Evolutionary conservation across 1,140 invertebrate species (phyloP).

Genomic region (Diabrotica undecimpunctata): DNA sequence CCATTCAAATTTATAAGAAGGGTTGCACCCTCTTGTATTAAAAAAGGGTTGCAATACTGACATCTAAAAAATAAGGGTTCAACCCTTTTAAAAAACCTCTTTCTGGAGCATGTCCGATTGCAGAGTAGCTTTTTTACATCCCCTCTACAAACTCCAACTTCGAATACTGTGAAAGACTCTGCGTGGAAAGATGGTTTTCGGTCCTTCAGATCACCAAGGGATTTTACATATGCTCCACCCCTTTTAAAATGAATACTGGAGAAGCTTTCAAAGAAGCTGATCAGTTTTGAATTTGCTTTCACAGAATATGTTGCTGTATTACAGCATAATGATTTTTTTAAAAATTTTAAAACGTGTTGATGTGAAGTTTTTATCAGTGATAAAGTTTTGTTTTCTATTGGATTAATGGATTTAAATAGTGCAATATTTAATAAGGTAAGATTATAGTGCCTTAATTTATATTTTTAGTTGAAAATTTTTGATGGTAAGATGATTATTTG

Average conservation of each 20-base stretch:
- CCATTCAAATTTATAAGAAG: not conserved
- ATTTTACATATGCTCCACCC: constrained; percentile 1
- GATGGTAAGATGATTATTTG: no score
- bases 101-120: not conserved
- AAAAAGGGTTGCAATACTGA: not conserved
- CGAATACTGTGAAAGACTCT: not conserved
- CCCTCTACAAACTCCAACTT: not conserved
- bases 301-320: no score
- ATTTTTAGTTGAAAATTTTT: no score
- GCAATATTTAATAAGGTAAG: no score
- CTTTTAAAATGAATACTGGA: not conserved
- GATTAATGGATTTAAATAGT: no score
- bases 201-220: no score
- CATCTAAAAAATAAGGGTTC: not conserved
- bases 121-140: not conserved
- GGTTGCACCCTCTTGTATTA: not conserved
- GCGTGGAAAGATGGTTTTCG: not conserved
- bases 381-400: no score
- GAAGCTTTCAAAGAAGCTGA: not conserved
- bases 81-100: constrained; percentile 2
- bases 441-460: no score
- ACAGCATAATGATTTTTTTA: no score
- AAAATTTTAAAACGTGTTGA: no score
- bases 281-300: no score
- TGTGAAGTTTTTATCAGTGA: no score